Conservation (phyloP, 30 jellyfish, hydroid and myxozoan species). For the Aurelia sp. region DNA sequence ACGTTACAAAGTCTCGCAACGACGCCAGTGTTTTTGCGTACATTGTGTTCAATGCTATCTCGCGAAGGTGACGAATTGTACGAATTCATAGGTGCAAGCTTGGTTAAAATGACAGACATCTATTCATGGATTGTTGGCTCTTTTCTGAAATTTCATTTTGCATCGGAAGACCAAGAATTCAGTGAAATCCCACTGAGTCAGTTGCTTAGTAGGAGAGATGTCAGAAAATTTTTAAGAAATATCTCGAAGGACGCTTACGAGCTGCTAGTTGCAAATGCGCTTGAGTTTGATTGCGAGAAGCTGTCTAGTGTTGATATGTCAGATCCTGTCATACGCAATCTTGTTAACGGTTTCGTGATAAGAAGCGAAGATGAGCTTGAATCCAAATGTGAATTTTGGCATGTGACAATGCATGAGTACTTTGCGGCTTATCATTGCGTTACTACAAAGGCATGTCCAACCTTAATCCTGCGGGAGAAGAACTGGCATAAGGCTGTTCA, state of each 20-base stretch:
- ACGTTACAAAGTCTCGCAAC: neutral
- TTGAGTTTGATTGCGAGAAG: neutral
- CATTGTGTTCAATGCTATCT: neutral
- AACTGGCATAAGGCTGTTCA: neutral
- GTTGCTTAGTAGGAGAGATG: neutral
- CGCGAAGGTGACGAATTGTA: neutral
- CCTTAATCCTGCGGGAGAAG: neutral
- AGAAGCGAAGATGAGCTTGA: neutral
- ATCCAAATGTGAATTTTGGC: neutral
- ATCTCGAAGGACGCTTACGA: neutral
- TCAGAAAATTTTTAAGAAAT: neutral
- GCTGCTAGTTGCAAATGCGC: neutral
- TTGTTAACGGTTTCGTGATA: neutral
- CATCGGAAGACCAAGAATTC: neutral
- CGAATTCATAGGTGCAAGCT: neutral
- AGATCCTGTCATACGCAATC: neutral
- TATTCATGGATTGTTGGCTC: neutral
- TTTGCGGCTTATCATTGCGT: constrained; percentile 6
- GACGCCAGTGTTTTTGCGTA: neutral
- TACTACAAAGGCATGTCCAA: neutral
- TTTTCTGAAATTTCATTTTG: neutral
- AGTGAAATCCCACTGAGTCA: neutral
- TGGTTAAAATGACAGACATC: neutral
- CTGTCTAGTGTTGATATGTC: neutral
- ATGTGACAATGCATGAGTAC: neutral